A percentile compares a stretch with the other conserved stretches of the same genome.
Evolutionary conservation across 2,797 vertebrate genomes (phyloP).

Genomic region (Emys orbicularis): DNA sequence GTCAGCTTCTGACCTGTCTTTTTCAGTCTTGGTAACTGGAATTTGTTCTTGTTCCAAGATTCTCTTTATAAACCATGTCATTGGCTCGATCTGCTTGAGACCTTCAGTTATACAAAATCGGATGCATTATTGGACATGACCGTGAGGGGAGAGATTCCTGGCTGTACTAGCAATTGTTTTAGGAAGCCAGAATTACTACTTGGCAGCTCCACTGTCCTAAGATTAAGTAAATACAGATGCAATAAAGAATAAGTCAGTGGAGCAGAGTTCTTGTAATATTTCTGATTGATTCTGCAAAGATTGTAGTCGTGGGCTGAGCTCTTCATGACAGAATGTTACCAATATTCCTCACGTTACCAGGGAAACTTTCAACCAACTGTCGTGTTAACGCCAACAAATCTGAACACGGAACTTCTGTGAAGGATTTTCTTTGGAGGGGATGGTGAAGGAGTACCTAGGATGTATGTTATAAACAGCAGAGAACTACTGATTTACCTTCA

Average conservation of each 20-base stretch:
- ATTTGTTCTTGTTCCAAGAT: neutral
- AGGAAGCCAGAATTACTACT: neutral
- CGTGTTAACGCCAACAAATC: fast-evolving
- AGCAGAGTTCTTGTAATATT: neutral
- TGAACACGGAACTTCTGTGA: neutral
- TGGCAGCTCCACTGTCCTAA: fast-evolving
- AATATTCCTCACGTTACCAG: neutral
- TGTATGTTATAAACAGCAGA: neutral
- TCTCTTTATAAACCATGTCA: neutral
- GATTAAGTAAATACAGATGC: fast-evolving
- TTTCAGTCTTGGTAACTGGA: neutral
- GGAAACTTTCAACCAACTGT: neutral
- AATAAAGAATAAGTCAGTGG: neutral
- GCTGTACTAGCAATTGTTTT: neutral
- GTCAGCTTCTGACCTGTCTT: neutral
- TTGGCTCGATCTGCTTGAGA: neutral
- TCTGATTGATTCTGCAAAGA: neutral
- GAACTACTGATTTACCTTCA: neutral
- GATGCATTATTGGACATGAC: neutral
- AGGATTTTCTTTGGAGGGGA: neutral
- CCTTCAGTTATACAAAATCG: neutral
- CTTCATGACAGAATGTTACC: neutral
- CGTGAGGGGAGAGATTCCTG: neutral
- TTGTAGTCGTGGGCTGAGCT: neutral
- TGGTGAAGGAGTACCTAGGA: neutral